Evolutionary conservation across 2,888 invertebrate species (phyloP), one percentile per base, ranked within the genome.

Genomic region (Adineta ricciae): DNA sequence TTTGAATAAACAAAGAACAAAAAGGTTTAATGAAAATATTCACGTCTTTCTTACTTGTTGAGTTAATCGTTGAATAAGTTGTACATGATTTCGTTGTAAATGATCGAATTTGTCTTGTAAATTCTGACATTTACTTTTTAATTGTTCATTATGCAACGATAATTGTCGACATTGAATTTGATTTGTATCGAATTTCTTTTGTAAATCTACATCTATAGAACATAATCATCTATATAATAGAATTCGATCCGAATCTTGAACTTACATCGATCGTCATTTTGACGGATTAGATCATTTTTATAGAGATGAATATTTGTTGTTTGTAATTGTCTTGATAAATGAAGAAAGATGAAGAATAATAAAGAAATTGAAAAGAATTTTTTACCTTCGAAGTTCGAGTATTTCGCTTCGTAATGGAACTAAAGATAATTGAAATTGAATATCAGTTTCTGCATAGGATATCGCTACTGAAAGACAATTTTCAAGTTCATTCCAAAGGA

Each of bases 401-500:
- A 78, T 78, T 78, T 78, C 78, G n/a, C 19, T 78, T 78, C 36
- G 78, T n/a, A 78, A n/a, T n/a, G 78, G 78, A 24, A 11, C 9
- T 78, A 41, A 78, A 41, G 78, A 38, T 41, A 41, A n/a, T 41
- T 78, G 78, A 41, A 78, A 41, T 41, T 78, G 24, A 11, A 41
- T 78, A 41, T 78, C n/a, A 78, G 38, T 9, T 36, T 78, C n/a
- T 0, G 41, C 41, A 41, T 38, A 41, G 2, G 19, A 41, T n/a
- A 78, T 14, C 21, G 41, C 41, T 1, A 14, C 38, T 41, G 78
- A 38, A 41, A 78, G 41, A 78, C 8, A 78, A 41, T n/a, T 38
- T 41, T 78, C 78, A 41, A 78, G 38, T 78, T 78, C 41, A 41
- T 78, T 41, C 78, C 78, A 78, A 41, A 78, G n/a, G n/a, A 32